Evolutionary conservation across 2,113 vertebrate species (phyloP).

Genomic region (Sterna hirundo): DNA sequence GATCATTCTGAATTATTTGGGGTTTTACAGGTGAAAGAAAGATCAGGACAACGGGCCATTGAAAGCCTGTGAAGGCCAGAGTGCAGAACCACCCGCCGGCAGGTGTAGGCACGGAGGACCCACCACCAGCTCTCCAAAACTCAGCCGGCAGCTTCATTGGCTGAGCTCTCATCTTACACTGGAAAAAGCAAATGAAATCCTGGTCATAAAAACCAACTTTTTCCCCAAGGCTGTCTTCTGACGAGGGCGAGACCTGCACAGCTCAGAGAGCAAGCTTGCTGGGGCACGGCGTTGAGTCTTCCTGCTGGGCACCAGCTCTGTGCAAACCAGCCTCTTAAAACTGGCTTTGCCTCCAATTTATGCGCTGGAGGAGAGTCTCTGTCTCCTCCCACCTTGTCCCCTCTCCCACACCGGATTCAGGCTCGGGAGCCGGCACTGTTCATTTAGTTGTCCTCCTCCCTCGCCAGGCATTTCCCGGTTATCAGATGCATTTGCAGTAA

Average conservation of each 20-base stretch:
- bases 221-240: not conserved
- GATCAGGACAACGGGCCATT: not conserved
- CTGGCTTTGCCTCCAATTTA: not conserved
- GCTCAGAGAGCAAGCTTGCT: not conserved
- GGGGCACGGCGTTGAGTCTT: accelerated
- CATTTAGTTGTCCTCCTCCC: not conserved
- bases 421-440: not conserved
- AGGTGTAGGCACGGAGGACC: accelerated
- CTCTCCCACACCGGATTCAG: not conserved
- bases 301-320: not conserved
- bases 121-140: not conserved
- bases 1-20: not conserved
- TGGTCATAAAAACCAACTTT: accelerated
- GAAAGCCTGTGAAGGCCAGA: not conserved
- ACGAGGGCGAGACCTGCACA: not conserved
- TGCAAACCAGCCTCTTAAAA: not conserved
- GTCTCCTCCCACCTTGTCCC: not conserved
- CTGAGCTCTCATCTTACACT: not conserved
- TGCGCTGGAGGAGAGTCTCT: not conserved
- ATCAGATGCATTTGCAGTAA: not conserved
- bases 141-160: not conserved
- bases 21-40: not conserved
- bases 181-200: not conserved
- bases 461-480: not conserved
- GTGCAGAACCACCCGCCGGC: accelerated